Evolutionary conservation across 1,140 invertebrate species (phyloP).

Genomic region (Drosophila santomea): DNA sequence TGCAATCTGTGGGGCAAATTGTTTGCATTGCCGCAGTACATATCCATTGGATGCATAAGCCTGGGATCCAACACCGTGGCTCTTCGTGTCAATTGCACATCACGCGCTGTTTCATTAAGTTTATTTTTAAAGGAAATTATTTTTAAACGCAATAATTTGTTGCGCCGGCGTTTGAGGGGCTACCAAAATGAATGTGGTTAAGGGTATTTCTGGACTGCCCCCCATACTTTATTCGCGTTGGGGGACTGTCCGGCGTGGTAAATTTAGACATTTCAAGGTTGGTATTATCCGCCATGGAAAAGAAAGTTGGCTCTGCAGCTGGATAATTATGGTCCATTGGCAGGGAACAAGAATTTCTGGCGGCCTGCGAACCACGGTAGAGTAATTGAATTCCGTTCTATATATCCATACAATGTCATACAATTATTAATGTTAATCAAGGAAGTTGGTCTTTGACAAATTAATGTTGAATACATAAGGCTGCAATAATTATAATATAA

Average conservation of each 20-base stretch:
- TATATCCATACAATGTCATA: background rate
- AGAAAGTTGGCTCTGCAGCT: constrained; percentile 36
- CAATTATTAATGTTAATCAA: background rate
- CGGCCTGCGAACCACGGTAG: too few relatives aligned
- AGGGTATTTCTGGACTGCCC: constrained; percentile 27
- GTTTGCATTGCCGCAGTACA: constrained; percentile 47
- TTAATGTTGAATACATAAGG: too few relatives aligned
- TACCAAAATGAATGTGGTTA: constrained; percentile 49
- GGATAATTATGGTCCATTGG: constrained; percentile 5
- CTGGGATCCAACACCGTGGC: constrained; percentile 12
- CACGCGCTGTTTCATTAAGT: constrained; percentile 70
- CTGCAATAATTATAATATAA: too few relatives aligned
- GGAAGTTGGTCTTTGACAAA: too few relatives aligned
- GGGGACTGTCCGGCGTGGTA: constrained; percentile 16
- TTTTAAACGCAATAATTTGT: constrained; percentile 77
- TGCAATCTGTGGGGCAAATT: constrained; percentile 42
- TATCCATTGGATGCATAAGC: constrained; percentile 2
- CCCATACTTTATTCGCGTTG: constrained; percentile 20
- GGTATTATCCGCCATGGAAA: constrained; percentile 36
- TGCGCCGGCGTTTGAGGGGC: constrained; percentile 18
- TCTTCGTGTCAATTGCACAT: constrained; percentile 78
- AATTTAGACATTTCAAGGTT: constrained; percentile 69
- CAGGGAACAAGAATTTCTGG: background rate
- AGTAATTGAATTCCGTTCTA: background rate
- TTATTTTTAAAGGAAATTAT: constrained; percentile 78